These are phyloP conservation scores for Cosmorhoe ocellata DNA, from an alignment of 2,888 invertebrate genomes.

Conservation along the genomic window DNA sequence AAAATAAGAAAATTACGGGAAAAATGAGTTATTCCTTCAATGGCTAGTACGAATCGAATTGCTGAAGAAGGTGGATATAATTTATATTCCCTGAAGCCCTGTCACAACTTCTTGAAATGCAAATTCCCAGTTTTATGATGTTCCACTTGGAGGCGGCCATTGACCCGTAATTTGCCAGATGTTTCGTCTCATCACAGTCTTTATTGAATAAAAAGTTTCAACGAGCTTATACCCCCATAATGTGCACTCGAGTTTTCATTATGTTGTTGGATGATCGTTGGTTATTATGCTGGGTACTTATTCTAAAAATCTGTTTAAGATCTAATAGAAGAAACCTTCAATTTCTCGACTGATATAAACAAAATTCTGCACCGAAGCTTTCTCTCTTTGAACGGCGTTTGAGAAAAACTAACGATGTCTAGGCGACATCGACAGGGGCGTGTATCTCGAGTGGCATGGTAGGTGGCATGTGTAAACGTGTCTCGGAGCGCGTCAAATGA, in stretches of 20 bases:
- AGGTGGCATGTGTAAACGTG: slow-evolving; percentile 58
- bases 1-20: slow-evolving; percentile 17
- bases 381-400: slow-evolving; percentile 9
- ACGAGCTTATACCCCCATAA: slow-evolving; percentile 48
- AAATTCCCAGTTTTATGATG: slow-evolving; percentile 48
- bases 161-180: slow-evolving; percentile 56
- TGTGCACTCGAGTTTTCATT: slow-evolving; percentile 43
- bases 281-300: slow-evolving; percentile 10
- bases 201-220: slow-evolving; percentile 57
- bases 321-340: no score
- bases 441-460: slow-evolving; percentile 35
- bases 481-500: slow-evolving; percentile 54
- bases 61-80: slow-evolving; percentile 30
- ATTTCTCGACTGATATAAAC: no score
- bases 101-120: slow-evolving; percentile 42
- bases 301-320: no score
- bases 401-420: slow-evolving; percentile 56
- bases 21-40: slow-evolving; percentile 22
- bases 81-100: slow-evolving; percentile 34
- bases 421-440: slow-evolving; percentile 43
- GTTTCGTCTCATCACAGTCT: slow-evolving; percentile 51
- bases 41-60: slow-evolving; percentile 17
- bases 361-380: no score
- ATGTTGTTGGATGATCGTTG: slow-evolving; percentile 30
- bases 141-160: slow-evolving; percentile 43